Evolutionary conservation across 2,113 vertebrate genomes (phyloP).

Genomic region (Corydoras sp.): DNA sequence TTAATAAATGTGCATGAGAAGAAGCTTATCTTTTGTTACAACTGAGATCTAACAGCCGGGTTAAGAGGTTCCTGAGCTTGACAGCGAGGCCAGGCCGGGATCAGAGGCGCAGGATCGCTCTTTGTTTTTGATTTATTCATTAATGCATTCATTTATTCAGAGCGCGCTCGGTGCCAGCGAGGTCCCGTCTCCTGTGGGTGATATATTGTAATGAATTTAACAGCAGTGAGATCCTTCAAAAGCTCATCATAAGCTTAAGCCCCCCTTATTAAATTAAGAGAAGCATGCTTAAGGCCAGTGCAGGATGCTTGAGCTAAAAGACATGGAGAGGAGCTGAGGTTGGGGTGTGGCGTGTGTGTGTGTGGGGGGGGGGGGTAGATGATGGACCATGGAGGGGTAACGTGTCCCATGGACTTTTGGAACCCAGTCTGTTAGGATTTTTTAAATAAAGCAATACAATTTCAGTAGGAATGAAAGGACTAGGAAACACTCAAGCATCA

Average conservation of each 20-base stretch:
- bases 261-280: slow-evolving; percentile 73
- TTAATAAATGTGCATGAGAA: neutral
- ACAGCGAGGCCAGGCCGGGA: slow-evolving; percentile 21
- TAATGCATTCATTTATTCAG: slow-evolving; percentile 44
- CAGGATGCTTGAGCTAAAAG: slow-evolving; percentile 39
- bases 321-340: slow-evolving; percentile 33
- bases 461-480: no score
- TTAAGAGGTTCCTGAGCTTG: slow-evolving; percentile 42
- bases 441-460: no score
- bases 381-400: slow-evolving; percentile 25
- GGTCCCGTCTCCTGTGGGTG: slow-evolving; percentile 67
- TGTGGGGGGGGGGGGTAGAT: slow-evolving; percentile 29
- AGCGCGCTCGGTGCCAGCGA: slow-evolving; percentile 48
- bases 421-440: no score
- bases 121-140: slow-evolving; percentile 43
- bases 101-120: slow-evolving; percentile 27
- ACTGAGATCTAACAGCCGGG: slow-evolving; percentile 21
- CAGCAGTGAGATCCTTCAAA: slow-evolving; percentile 70
- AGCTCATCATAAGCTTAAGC: slow-evolving; percentile 72
- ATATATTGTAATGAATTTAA: slow-evolving; percentile 75
- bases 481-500: no score
- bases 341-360: no score
- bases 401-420: slow-evolving; percentile 30
- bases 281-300: slow-evolving; percentile 67
- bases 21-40: slow-evolving; percentile 3